phyloP scores from a whole-genome alignment of 2,888 invertebrate species.

The Hemaris fuciformis region DNA sequence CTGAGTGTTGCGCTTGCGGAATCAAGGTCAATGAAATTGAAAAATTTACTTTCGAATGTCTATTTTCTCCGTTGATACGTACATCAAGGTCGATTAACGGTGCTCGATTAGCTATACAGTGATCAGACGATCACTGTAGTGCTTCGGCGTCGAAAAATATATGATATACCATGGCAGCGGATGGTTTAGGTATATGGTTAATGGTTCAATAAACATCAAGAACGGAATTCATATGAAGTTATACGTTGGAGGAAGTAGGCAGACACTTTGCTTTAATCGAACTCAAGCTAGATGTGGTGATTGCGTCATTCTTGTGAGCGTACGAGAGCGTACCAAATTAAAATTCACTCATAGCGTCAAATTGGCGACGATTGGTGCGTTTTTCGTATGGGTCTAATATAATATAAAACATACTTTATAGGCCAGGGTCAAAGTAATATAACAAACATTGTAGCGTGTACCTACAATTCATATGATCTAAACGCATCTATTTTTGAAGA shows the following conservation, averaged over 20 bases:
- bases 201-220: slow-evolving; percentile 16
- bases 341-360: slow-evolving; percentile 37
- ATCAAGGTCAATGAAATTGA: slow-evolving; percentile 68
- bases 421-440: slow-evolving; percentile 28
- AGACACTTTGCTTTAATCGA: slow-evolving; percentile 32
- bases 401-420: slow-evolving; percentile 15
- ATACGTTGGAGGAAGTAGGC: slow-evolving; percentile 28
- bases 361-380: slow-evolving; percentile 25
- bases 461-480: not conserved
- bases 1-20: slow-evolving; percentile 51
- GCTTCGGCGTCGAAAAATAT: not conserved
- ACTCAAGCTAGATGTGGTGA: slow-evolving; percentile 41
- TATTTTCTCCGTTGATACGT: slow-evolving; percentile 37
- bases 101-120: not conserved
- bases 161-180: not conserved
- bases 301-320: slow-evolving; percentile 47
- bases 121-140: not conserved
- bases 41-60: slow-evolving; percentile 58
- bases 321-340: slow-evolving; percentile 39
- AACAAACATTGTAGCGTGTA: slow-evolving; percentile 15
- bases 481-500: not conserved
- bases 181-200: not conserved
- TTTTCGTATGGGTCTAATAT: slow-evolving; percentile 12
- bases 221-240: slow-evolving; percentile 29
- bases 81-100: slow-evolving; percentile 42